phyloP scores from a whole-genome alignment of 2,797 vertebrate species.

The Gorsachius magnificus region DNA sequence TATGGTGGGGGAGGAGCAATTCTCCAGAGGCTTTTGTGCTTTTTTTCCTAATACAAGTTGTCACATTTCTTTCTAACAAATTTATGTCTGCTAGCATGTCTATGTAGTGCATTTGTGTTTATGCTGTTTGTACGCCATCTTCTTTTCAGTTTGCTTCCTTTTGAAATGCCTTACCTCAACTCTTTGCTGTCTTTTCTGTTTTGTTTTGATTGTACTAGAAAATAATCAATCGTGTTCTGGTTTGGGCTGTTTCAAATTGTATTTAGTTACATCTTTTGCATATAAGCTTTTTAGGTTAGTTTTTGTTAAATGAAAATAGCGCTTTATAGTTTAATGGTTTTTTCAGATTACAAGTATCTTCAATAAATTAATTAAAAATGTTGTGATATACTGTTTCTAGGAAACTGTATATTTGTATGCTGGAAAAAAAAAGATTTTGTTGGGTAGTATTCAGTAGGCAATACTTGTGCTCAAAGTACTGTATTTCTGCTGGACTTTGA shows the following conservation, averaged over 20 bases:
- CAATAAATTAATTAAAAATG: background rate
- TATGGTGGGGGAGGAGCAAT: background rate
- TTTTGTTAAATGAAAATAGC: background rate
- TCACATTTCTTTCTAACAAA: background rate
- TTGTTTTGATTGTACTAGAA: background rate
- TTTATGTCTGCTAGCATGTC: accelerated
- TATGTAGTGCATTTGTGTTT: background rate
- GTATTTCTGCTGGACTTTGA: background rate
- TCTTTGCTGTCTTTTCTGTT: background rate
- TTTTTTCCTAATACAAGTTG: background rate
- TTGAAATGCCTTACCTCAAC: background rate
- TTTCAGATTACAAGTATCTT: background rate
- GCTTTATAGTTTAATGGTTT: background rate
- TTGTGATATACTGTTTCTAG: background rate
- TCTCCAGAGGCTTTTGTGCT: background rate
- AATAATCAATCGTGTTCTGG: background rate
- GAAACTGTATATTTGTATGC: background rate
- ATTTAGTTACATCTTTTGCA: background rate
- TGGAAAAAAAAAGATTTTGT: background rate
- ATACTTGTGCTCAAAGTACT: accelerated
- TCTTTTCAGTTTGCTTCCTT: background rate
- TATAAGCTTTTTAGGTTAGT: background rate
- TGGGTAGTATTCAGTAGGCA: background rate
- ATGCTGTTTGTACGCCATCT: background rate
- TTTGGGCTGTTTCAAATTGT: background rate